phyloP scores from a whole-genome alignment of 2,113 vertebrate species.

The Cottus gobio region DNA sequence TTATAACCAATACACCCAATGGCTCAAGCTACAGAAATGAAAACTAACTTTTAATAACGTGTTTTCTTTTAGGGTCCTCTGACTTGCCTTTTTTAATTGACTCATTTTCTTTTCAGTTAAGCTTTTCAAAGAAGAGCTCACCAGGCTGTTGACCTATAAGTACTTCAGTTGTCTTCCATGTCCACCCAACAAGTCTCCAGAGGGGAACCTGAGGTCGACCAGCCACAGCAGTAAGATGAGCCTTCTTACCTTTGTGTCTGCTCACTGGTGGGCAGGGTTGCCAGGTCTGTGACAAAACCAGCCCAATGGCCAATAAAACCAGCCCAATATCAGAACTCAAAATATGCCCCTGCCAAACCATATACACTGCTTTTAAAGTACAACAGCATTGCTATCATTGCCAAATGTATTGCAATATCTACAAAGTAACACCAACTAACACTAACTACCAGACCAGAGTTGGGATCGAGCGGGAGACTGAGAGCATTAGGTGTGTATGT shows the following conservation, averaged over 20 bases:
- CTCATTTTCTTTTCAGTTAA: constrained; percentile 85
- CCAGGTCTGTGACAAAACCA: no score
- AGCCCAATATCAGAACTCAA: no score
- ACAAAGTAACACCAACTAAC: no score
- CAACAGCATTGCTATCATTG: no score
- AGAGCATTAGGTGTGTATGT: no score
- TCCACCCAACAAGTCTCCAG: constrained; percentile 72
- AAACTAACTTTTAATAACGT: neutral
- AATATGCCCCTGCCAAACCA: no score
- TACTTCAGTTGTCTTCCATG: constrained; percentile 91
- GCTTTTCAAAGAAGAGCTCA: constrained; percentile 89
- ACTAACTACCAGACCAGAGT: no score
- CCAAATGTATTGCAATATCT: no score
- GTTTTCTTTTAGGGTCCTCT: neutral
- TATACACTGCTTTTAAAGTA: no score
- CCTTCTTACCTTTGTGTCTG: neutral
- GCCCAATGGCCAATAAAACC: no score
- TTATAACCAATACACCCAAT: neutral
- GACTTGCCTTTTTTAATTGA: neutral
- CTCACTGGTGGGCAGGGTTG: no score
- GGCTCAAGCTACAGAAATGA: neutral
- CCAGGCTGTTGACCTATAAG: constrained; percentile 86
- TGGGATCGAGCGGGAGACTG: no score
- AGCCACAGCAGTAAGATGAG: constrained; percentile 53
- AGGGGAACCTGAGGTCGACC: constrained; percentile 3